Evolutionary conservation across 2,797 vertebrate species (phyloP), one percentile per base, ranked within the genome.

Genomic region (Poecilia velifera): DNA sequence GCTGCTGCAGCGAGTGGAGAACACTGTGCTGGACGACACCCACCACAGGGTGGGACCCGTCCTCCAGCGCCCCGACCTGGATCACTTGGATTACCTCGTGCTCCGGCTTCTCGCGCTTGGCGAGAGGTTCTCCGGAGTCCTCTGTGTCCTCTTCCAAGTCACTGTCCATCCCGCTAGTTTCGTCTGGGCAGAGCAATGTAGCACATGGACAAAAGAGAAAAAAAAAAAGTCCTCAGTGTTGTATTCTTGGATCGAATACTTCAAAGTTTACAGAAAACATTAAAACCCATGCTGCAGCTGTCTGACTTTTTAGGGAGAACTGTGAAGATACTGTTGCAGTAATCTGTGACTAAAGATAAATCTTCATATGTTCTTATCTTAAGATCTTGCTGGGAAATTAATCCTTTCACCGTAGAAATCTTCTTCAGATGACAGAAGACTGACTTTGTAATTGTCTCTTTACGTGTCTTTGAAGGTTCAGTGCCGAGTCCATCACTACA

Each of bases 61-160:
- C 96, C 86, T 95, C 95, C 36, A 95, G 82, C 68, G 94, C 96
- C 86, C 93, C 97, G 12, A 96, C 97, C 95, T 98, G 98, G 92
- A 98, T 96, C 12, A 97, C 95, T 94, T 97, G 96, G 85, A 95
- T 96, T 0, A 98, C 95, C 82, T 99, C 97, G 0, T 96, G 91
- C 87, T 97, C 97, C 0, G 95, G 92, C 82, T 97, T 98, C 82
- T 99, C 98, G 0, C 97, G 96, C 82, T 99, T 99, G 83, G 98
- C 96, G 31, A 96, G 95, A 0, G 97, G 98, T 83, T 99, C 97
- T 0, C 96, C 96, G 0, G 92, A 73, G 34, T 95, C 93, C 59
- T 89, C 95, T 4, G 91, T 39, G 14, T 97, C 97, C 0, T 95
- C 84, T 0, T 97, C 96, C 14, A 93, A 90, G 88, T 98, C 97